phyloP scores from a whole-genome alignment of 2,888 invertebrate species.

The Abrostola triplasia region DNA sequence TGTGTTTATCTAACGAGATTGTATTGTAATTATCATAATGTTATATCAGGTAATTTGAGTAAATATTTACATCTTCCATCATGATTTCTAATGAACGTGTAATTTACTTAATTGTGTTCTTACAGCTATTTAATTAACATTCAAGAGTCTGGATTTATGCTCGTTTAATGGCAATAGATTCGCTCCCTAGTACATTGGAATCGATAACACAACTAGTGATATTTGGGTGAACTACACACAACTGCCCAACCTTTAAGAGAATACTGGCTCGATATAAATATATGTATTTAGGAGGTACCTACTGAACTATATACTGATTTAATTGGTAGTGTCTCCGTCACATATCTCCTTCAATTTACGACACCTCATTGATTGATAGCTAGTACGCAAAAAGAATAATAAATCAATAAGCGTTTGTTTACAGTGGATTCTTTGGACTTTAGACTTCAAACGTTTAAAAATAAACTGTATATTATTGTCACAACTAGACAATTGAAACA shows the following conservation, averaged over 20 bases:
- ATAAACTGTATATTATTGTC: conserved; percentile 3
- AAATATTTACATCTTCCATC: conserved; percentile 27
- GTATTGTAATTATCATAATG: conserved; percentile 12
- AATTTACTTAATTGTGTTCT: neutral
- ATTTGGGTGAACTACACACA: too few species aligned
- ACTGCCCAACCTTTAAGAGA: too few species aligned
- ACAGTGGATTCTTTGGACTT: neutral
- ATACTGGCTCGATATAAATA: too few species aligned
- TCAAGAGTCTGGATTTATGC: too few species aligned
- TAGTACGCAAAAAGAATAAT: conserved; percentile 1
- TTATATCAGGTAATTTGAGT: conserved; percentile 15
- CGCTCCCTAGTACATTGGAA: too few species aligned
- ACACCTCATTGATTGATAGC: conserved; percentile 2
- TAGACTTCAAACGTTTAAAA: neutral
- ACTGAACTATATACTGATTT: neutral
- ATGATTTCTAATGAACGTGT: conserved; percentile 21
- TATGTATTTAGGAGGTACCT: too few species aligned
- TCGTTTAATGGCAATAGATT: too few species aligned
- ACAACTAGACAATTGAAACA: conserved; percentile 4
- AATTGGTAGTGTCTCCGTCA: neutral
- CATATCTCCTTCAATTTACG: neutral
- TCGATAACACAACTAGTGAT: too few species aligned
- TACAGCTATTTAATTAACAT: neutral
- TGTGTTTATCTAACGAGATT: conserved; percentile 17
- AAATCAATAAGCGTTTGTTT: conserved; percentile 4